Conservation (phyloP, 1,140 invertebrate species). For the Contarinia nasturtii region DNA sequence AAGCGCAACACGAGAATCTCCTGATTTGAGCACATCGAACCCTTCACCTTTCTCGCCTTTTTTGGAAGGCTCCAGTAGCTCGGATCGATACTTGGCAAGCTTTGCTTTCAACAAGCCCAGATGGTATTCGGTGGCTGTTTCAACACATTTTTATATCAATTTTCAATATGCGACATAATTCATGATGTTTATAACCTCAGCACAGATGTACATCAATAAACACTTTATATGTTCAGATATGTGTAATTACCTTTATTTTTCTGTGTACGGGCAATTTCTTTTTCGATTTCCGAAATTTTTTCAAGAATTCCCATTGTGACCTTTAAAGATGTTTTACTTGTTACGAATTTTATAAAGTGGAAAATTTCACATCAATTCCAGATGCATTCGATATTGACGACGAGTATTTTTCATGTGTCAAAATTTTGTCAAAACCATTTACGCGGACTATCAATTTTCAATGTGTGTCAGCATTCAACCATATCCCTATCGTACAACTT, state of each 20-base stretch:
- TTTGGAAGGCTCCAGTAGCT: conserved; percentile 87
- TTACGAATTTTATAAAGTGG: too few species aligned
- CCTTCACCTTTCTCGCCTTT: conserved; percentile 96
- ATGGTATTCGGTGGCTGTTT: conserved; percentile 89
- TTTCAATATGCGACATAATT: conserved; percentile 1
- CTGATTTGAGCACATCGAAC: conserved; percentile 98
- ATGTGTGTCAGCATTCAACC: too few species aligned
- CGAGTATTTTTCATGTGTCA: too few species aligned
- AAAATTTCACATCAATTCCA: too few species aligned
- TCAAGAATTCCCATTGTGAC: conserved; percentile 83
- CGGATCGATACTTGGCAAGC: conserved; percentile 90
- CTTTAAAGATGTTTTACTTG: too few species aligned
- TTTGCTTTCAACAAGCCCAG: conserved; percentile 96
- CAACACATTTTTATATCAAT: conserved; percentile 26
- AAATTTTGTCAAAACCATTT: too few species aligned
- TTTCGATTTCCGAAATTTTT: conserved; percentile 95
- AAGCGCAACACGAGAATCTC: conserved; percentile 93
- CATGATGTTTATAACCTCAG: not conserved
- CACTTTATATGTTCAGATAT: conserved; percentile 6
- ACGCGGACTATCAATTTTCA: too few species aligned
- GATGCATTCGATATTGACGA: too few species aligned
- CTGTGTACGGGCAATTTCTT: conserved; percentile 94
- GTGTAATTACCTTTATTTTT: conserved; percentile 97
- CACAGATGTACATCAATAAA: not conserved
- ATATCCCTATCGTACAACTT: too few species aligned